Evolutionary conservation across 2,113 vertebrate species (phyloP), one percentile per base, ranked within the genome.

Genomic region (Hypocryptadius cinnamomeus): DNA sequence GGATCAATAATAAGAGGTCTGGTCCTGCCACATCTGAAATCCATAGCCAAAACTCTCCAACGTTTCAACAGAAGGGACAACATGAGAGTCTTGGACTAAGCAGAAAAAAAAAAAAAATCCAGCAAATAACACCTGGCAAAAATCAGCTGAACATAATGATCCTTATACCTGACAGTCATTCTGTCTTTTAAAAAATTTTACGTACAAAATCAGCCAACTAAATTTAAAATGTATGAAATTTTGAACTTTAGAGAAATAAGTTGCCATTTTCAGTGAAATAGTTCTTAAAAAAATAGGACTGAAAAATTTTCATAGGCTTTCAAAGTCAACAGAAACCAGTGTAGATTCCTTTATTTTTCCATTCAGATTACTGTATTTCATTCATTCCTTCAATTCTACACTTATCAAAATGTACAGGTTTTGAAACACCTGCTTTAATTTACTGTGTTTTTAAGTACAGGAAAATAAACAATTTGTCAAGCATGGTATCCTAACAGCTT

Each of bases 71-170:
- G 61, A 56, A 31, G 22, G n/a, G 35, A 83, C 8, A n/a, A 73
- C 11, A 24, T 19, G 5, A 86, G 11, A 21, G 28, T 42, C 28
- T 82, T 76, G 44, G 50, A 42, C 31, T 78, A 68, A 81, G 16
- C 45, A 92, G n/a, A 42, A 76, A 28, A 65, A 51, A 54, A 3
- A 0, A 0, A 7, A 53, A 79, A 30, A 0, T 8, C 17, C 42
- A 48, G 57, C 6, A 76, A 88, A 47, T 44, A 85, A 81, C n/a
- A 82, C 61, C 70, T 87, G 50, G 33, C 53, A 87, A 66, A 84
- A 79, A 85, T 82, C 63, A 90, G 33, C 73, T 81, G 45, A 91
- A 87, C 15, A 9, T 57, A 80, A 44, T 12, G 5, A 74, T 63
- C 48, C 68, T 92, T 68, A 33, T 54, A 85, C 19, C 70, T 72